A percentile compares a stretch with the other conserved stretches of the same genome.
These are phyloP conservation scores for Heliconius nattereri DNA, from an alignment of 1,140 invertebrate species.

Conservation along the genomic window DNA sequence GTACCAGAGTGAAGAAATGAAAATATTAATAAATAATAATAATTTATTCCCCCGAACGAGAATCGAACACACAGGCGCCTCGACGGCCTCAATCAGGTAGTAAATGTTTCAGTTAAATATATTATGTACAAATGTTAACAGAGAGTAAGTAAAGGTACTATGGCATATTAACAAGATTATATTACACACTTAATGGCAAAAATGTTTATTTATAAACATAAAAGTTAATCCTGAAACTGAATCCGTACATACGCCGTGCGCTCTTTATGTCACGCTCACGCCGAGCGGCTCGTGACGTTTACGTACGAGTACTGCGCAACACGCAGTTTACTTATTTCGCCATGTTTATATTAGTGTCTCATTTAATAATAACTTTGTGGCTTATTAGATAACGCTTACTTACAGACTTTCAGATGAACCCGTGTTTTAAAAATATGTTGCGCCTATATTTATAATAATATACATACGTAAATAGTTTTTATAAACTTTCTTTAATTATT, in stretches of 20 bases:
- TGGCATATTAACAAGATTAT: background rate
- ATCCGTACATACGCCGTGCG: constrained; percentile 33
- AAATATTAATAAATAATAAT: too few species aligned
- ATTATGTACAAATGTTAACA: background rate
- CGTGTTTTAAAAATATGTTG: background rate
- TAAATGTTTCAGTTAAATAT: background rate
- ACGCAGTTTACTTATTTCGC: constrained; percentile 27
- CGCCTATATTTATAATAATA: too few species aligned
- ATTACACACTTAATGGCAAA: background rate
- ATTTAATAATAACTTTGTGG: constrained; percentile 1
- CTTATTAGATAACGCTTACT: constrained; percentile 1
- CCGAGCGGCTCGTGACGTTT: constrained; percentile 32
- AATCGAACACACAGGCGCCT: too few species aligned
- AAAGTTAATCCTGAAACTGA: constrained; percentile 38
- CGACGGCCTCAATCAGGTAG: too few species aligned
- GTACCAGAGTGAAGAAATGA: too few species aligned
- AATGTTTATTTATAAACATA: constrained; percentile 9
- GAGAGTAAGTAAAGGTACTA: background rate
- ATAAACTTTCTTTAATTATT: too few species aligned
- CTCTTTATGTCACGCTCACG: constrained; percentile 20
- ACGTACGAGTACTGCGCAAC: background rate
- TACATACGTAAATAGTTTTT: too few species aligned
- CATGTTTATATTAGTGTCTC: constrained; percentile 15
- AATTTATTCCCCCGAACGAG: too few species aligned
- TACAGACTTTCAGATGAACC: background rate